Conservation (phyloP, 1,140 invertebrate genomes). For the Cotesia vestalis region DNA sequence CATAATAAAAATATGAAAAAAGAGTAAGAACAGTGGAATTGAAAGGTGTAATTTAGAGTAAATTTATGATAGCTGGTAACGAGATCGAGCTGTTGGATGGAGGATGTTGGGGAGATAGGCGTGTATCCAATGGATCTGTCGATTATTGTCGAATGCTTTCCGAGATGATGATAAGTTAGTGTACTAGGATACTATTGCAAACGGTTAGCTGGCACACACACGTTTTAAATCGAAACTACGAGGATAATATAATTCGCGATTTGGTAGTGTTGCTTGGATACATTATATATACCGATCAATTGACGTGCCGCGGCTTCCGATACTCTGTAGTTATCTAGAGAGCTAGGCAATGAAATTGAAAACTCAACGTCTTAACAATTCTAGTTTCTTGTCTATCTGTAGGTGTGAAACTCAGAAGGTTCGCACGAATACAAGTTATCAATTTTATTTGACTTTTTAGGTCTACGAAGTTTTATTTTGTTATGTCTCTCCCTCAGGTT, state of each 20-base stretch:
- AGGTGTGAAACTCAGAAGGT: constrained; percentile 37
- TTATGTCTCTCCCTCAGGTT: not conserved
- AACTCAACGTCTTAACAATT: constrained; percentile 23
- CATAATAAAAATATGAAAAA: not conserved
- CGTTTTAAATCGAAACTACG: not conserved
- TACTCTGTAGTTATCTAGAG: constrained; percentile 38
- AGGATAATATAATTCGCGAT: not conserved
- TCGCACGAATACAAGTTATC: constrained; percentile 27
- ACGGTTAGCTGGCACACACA: too few relatives aligned
- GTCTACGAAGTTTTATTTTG: not conserved
- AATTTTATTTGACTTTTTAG: constrained; percentile 19
- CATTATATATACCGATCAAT: constrained; percentile 17
- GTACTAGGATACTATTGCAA: not conserved
- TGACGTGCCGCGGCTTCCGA: constrained; percentile 30
- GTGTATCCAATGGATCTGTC: constrained; percentile 25
- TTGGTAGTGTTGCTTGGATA: not conserved
- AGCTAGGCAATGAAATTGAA: constrained; percentile 36
- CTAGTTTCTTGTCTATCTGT: not conserved
- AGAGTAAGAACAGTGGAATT: constrained; percentile 4
- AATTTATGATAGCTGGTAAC: constrained; percentile 34
- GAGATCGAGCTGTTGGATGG: constrained; percentile 18
- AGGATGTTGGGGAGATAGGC: constrained; percentile 10
- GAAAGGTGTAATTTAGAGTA: not conserved
- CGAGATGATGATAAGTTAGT: constrained; percentile 35
- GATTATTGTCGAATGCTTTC: constrained; percentile 34